Conservation (phyloP, 1,140 invertebrate species). For the Popillia japonica region DNA sequence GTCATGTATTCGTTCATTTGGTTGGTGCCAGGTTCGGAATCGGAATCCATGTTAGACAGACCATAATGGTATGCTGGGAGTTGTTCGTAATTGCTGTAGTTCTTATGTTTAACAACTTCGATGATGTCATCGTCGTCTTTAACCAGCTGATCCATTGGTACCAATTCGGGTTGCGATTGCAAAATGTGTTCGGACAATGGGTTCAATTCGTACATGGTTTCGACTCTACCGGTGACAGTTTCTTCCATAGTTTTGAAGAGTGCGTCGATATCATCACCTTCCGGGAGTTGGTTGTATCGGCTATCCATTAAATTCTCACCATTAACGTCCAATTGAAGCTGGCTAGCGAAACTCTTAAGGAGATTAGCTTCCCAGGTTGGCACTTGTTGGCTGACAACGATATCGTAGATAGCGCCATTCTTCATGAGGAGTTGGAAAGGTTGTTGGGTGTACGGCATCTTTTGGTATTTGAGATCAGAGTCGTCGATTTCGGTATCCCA, state of each 20-base stretch:
- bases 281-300: constrained; percentile 63
- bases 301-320: constrained; percentile 62
- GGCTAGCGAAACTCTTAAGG: constrained; percentile 70
- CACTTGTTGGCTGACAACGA: constrained; percentile 64
- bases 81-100: constrained; percentile 70
- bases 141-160: constrained; percentile 60
- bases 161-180: constrained; percentile 62
- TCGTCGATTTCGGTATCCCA: constrained; percentile 61
- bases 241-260: constrained; percentile 74
- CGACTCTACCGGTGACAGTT: constrained; percentile 72
- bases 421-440: constrained; percentile 70
- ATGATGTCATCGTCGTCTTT: constrained; percentile 62
- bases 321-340: constrained; percentile 70
- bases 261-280: constrained; percentile 62
- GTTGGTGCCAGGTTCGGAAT: constrained; percentile 66
- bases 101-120: constrained; percentile 72
- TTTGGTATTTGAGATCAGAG: constrained; percentile 62
- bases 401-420: constrained; percentile 66
- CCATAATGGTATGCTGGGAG: constrained; percentile 70
- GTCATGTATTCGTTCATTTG: constrained; percentile 66
- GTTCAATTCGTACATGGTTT: constrained; percentile 72
- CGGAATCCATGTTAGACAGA: constrained; percentile 60
- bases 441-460: constrained; percentile 62
- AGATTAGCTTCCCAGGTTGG: constrained; percentile 72
- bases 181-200: constrained; percentile 64